Conservation (phyloP, 2,888 invertebrate species). For the Ochropleura plecta region DNA sequence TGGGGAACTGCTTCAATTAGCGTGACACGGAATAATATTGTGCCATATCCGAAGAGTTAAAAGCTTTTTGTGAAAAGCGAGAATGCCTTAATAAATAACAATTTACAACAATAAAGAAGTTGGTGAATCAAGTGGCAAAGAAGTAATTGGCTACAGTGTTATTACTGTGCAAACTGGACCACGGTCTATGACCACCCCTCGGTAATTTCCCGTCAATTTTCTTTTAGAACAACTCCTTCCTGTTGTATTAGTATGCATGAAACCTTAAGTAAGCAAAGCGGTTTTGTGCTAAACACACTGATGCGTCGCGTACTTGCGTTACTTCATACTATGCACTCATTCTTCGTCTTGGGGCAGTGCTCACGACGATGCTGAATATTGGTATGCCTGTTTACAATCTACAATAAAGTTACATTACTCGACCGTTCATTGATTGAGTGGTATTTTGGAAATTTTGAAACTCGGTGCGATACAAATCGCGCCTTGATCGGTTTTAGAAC, state of each 20-base stretch:
- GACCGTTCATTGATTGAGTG: constrained; percentile 68
- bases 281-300: constrained; percentile 45
- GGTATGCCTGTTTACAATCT: constrained; percentile 68
- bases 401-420: constrained; percentile 64
- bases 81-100: constrained; percentile 1
- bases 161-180: constrained; percentile 49
- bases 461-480: constrained; percentile 67
- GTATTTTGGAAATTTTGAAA: constrained; percentile 76
- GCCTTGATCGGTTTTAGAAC: constrained; percentile 56
- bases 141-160: constrained; percentile 1
- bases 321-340: constrained; percentile 68
- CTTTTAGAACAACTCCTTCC: constrained; percentile 59
- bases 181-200: constrained; percentile 72
- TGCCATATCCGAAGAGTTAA: not conserved
- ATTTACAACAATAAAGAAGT: constrained; percentile 13
- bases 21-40: constrained; percentile 17
- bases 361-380: constrained; percentile 70
- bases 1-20: constrained; percentile 37
- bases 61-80: not conserved
- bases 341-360: constrained; percentile 63
- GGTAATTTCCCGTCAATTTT: constrained; percentile 73
- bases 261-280: constrained; percentile 54
- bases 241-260: constrained; percentile 51
- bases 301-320: constrained; percentile 55
- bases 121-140: constrained; percentile 3